Base-by-base conservation (phyloP, 2,888 invertebrate species). In the Eupithecia abbreviata region DNA sequence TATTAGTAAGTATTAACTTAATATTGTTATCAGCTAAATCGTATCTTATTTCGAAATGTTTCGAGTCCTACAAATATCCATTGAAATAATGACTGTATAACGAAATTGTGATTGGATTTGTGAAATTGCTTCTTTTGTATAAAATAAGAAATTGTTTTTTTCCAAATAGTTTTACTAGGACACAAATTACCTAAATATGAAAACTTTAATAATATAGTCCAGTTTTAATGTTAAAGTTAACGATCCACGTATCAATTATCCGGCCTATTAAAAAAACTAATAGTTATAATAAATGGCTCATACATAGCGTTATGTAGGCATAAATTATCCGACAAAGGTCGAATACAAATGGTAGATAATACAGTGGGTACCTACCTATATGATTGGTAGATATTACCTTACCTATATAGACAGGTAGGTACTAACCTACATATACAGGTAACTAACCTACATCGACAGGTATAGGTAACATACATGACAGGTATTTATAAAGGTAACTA, bases 11-110 rank as follows among this genome's bases (percentile, higher is more conserved):
- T 80, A 82, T 85, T 84, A 85, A 83, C 85, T 86, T 84, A 83
- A 83, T 85, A 84, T 83, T 84, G 80, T 86, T 87, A 87, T 88
- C 84, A 86, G 85, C 82, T 85, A 85, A 87, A 85, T 90, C 85
- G 4, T 87, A 85, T 87, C 85, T 88, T 87, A 86, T 84, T 83
- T 82, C 77, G 84, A 85, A 90, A 91, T 58, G 58, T 68, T 55
- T 66, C 68, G 42, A 18, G 43, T 72, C 15, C 15, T 42, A 42
- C 42, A 42, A 58, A 66, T 65, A 30, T 66, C 9, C 55, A 10
- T 9, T 58, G 13, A 66, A 66, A 42, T 66, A 42, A 65, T 65
- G 41, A 65, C 30, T 12, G 12, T 51, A 6, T 55, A 65, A 12
- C 12, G 30, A 62, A 62, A 30, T 30, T 12, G 62, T 10, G 62